phyloP scores from a whole-genome alignment of 2,797 vertebrate species.

The Neosalanx taihuensis region DNA sequence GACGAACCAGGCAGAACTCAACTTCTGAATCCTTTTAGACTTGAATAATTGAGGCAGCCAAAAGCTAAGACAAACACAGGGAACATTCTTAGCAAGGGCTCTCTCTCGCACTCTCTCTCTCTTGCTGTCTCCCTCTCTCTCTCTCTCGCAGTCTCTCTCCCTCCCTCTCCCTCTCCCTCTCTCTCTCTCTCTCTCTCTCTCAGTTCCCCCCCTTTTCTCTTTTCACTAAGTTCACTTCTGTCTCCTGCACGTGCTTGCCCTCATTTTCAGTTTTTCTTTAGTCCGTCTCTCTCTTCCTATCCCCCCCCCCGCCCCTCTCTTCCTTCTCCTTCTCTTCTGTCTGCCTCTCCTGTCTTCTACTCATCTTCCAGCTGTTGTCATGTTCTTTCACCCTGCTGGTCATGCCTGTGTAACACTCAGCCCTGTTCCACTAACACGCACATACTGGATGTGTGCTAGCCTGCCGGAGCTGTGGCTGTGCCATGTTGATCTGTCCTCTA shows the following conservation, averaged over 20 bases:
- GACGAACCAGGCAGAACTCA: background rate
- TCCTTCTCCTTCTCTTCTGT: conserved; percentile 16
- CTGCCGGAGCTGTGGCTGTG: background rate
- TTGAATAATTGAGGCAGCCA: background rate
- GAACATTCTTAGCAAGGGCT: background rate
- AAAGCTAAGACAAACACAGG: background rate
- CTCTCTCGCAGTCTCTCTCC: too few species aligned
- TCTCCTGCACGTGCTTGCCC: background rate
- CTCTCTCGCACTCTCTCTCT: background rate
- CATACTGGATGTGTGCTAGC: background rate
- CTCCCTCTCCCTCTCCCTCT: background rate
- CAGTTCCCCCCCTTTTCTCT: background rate
- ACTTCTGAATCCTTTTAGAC: background rate
- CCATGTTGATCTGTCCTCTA: conserved; percentile 21
- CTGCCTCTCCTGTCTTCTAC: conserved; percentile 26
- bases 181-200: background rate
- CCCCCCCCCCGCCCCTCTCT: background rate
- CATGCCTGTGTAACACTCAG: background rate
- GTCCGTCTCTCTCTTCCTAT: conserved; percentile 17
- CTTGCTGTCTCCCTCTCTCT: too few species aligned
- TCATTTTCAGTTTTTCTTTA: background rate
- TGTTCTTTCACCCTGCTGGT: background rate
- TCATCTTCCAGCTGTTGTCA: background rate
- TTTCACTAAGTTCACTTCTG: background rate
- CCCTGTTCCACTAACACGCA: background rate